Conservation (phyloP, 1,140 invertebrate species). For the Spodoptera frugiperda region DNA sequence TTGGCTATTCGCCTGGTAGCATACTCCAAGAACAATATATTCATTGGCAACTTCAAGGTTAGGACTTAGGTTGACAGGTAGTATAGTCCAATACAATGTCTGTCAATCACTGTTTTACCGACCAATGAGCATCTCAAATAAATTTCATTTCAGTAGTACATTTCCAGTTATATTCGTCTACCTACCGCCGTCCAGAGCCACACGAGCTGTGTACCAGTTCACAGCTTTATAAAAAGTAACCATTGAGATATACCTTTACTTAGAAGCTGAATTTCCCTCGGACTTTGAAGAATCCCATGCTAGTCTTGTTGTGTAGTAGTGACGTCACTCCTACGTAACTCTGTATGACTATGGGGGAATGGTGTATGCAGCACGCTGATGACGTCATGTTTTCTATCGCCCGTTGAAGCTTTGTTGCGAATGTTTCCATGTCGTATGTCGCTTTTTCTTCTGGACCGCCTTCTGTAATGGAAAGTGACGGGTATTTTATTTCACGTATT, state of each 20-base stretch:
- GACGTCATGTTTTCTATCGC: constrained; percentile 80
- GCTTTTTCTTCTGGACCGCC: constrained; percentile 74
- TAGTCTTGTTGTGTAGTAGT: constrained; percentile 93
- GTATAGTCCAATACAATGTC: no score
- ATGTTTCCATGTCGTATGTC: constrained; percentile 87
- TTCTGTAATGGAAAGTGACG: constrained; percentile 57
- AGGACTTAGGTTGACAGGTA: no score
- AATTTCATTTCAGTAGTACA: no score
- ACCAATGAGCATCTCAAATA: no score
- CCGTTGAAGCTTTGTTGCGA: constrained; percentile 85
- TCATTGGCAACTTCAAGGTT: no score
- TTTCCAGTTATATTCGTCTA: neutral
- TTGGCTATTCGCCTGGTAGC: no score
- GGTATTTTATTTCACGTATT: neutral
- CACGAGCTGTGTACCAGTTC: neutral
- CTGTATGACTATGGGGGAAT: constrained; percentile 91
- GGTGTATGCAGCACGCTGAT: constrained; percentile 87
- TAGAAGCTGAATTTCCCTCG: constrained; percentile 95
- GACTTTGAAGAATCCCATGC: constrained; percentile 94
- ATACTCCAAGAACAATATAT: no score
- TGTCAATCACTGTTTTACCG: no score
- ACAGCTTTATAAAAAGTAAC: constrained; percentile 18
- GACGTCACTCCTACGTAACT: constrained; percentile 93
- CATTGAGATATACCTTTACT: constrained; percentile 13
- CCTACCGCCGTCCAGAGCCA: neutral